Conservation (phyloP, 2,888 invertebrate genomes). For the Beris morrisii region DNA sequence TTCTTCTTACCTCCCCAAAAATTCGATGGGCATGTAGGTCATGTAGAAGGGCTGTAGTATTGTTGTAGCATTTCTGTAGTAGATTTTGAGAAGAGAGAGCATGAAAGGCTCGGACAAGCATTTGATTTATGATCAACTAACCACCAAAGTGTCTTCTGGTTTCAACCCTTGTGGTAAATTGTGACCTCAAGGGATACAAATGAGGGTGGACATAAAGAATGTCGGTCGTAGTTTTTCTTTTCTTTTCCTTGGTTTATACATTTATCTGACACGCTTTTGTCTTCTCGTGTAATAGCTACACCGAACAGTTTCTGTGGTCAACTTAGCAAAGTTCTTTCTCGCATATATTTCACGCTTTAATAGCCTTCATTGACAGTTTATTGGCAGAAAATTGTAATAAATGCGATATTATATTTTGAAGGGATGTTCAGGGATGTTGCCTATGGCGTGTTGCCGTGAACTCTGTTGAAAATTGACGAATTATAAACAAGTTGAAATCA, state of each 20-base stretch:
- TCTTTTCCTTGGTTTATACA: not conserved
- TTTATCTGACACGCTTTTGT: slow-evolving; percentile 28
- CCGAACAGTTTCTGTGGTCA: slow-evolving; percentile 24
- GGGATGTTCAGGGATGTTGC: slow-evolving; percentile 16
- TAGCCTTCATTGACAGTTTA: slow-evolving; percentile 41
- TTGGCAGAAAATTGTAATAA: slow-evolving; percentile 41
- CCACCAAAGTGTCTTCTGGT: slow-evolving; percentile 38
- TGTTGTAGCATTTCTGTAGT: no score
- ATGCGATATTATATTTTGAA: slow-evolving; percentile 36
- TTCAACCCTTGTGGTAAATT: slow-evolving; percentile 40
- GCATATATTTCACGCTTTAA: slow-evolving; percentile 36
- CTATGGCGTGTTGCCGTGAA: not conserved
- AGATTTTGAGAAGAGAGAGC: no score
- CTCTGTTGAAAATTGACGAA: no score
- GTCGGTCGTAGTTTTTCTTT: slow-evolving; percentile 26
- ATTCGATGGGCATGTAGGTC: no score
- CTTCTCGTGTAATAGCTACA: not conserved
- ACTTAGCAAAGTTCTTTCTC: not conserved
- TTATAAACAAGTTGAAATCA: no score
- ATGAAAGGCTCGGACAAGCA: slow-evolving; percentile 31
- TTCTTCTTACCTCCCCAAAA: no score
- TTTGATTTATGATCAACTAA: slow-evolving; percentile 39
- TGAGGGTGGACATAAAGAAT: slow-evolving; percentile 36
- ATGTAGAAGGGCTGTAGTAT: no score
- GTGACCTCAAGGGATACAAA: slow-evolving; percentile 40